Base-by-base conservation (phyloP, 2,797 vertebrate genomes). In the Poeciliopsis infans region DNA sequence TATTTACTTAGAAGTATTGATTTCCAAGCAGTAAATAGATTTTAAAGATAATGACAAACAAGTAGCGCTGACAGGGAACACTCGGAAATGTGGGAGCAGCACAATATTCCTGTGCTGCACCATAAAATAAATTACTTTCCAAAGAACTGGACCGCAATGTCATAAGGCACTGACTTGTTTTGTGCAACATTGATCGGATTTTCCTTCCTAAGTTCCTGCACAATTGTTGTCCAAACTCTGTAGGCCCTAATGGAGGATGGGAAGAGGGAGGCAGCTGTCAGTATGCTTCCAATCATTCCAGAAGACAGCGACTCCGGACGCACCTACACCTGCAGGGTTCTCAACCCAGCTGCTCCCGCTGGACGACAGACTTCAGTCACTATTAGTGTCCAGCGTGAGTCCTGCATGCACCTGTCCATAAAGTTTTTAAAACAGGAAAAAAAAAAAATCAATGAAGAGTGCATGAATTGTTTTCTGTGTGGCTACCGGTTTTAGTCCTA, bases 311-410 rank as follows among this genome's bases (percentile, higher is more conserved):
- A 98, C 81, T 95, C 96, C 1, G 97, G 97, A 53, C 96, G 96
- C 82, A 96, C 95, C 71, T 97, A 97, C 89, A 96, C 97, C 79
- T 98, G 97, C 90, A 94, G 96, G 80, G 97, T 97, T 75, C 91
- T 96, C 68, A 98, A 97, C 90, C 95, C 91, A 3, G 97, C 97
- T 2, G 94, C 97, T 47, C 97, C 97, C 0, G 94, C 95, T 0
- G 97, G 97, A 41, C 96, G 95, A 79, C 97, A 98, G 92, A 97
- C 96, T 25, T 96, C 96, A 0, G 78, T 97, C 90, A 97, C 96
- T 11, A 95, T 98, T 85, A 97, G 94, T 39, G 96, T 98, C 85
- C 97, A 98, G 82, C 97, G 97, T 98, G 88, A 96, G 97, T 96
- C 69, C 13, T 1, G 46, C 49, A 55, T 76, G 69, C 75, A 53